These are phyloP conservation scores for Canis aureus DNA, from an alignment of 2,113 vertebrate species.

Conservation along the genomic window DNA sequence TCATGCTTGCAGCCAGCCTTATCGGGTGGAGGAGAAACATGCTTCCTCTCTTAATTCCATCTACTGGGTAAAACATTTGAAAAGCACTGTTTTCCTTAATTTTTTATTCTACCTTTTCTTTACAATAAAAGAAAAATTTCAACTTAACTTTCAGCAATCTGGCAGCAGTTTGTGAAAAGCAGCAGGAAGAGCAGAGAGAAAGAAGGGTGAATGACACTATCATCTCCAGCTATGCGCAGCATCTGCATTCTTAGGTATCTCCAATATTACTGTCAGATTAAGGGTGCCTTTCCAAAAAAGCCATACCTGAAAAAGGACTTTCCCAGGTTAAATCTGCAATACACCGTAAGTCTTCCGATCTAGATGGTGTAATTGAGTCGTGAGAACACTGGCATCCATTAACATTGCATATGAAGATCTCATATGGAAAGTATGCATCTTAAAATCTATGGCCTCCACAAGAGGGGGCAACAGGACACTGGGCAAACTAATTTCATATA, in stretches of 20 bases:
- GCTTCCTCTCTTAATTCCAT: neutral
- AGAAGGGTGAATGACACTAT: neutral
- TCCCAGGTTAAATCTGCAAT: neutral
- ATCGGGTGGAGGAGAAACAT: neutral
- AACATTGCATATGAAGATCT: neutral
- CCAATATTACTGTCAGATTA: neutral
- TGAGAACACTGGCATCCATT: neutral
- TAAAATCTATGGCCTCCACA: neutral
- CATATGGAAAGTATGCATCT: neutral
- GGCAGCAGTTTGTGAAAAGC: neutral
- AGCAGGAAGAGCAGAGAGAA: neutral
- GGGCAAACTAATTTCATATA: neutral
- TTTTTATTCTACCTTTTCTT: constrained; percentile 3
- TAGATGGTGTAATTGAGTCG: neutral
- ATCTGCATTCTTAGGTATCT: neutral
- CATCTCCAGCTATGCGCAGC: neutral
- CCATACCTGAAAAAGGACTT: neutral
- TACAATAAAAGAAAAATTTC: neutral
- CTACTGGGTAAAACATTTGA: neutral
- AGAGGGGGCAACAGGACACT: neutral
- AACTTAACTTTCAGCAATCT: neutral
- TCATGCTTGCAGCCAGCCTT: neutral
- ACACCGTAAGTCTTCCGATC: neutral
- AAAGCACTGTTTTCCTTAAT: constrained; percentile 2
- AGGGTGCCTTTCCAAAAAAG: neutral